Conservation (phyloP, 2,797 vertebrate genomes). For the Anguilla pacifica region DNA sequence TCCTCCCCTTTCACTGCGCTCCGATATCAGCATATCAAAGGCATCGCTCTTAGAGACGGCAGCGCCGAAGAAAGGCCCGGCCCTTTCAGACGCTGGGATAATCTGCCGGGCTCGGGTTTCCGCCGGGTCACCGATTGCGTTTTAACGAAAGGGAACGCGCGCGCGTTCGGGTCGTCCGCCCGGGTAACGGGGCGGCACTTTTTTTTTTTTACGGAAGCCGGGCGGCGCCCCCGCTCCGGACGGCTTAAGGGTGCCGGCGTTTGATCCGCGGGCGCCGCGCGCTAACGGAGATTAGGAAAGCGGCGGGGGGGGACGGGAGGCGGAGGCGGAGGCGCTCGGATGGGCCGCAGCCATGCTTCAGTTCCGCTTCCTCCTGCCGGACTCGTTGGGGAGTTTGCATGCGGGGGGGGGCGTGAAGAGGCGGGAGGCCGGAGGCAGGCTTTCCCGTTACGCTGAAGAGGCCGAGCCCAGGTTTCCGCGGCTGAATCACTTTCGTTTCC, state of each 20-base stretch:
- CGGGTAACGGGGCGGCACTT: not conserved
- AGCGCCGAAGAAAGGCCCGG: constrained; percentile 42
- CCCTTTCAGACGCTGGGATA: constrained; percentile 53
- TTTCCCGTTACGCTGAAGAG: constrained; percentile 23
- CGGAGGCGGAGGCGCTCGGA: constrained; percentile 42
- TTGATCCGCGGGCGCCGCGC: constrained; percentile 6
- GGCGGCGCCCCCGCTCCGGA: constrained; percentile 47
- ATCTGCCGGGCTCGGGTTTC: constrained; percentile 62
- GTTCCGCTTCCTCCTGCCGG: constrained; percentile 56
- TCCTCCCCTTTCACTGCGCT: constrained; percentile 64
- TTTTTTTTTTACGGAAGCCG: constrained; percentile 15
- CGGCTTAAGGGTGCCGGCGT: constrained; percentile 8
- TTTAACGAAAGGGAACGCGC: constrained; percentile 3
- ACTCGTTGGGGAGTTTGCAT: constrained; percentile 33
- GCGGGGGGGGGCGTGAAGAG: not conserved
- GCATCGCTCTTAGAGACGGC: constrained; percentile 49
- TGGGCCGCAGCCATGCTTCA: constrained; percentile 35
- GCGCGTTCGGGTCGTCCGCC: not conserved
- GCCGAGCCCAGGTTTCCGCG: constrained; percentile 48
- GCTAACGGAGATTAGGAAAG: constrained; percentile 17
- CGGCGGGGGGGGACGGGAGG: constrained; percentile 35
- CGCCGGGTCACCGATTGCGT: constrained; percentile 66
- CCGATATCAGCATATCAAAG: constrained; percentile 77
- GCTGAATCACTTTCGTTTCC: constrained; percentile 37
- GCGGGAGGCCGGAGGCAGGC: constrained; percentile 13